Evolutionary conservation across 2,888 invertebrate genomes (phyloP).

Genomic region (Peribatodes rhomboidaria): DNA sequence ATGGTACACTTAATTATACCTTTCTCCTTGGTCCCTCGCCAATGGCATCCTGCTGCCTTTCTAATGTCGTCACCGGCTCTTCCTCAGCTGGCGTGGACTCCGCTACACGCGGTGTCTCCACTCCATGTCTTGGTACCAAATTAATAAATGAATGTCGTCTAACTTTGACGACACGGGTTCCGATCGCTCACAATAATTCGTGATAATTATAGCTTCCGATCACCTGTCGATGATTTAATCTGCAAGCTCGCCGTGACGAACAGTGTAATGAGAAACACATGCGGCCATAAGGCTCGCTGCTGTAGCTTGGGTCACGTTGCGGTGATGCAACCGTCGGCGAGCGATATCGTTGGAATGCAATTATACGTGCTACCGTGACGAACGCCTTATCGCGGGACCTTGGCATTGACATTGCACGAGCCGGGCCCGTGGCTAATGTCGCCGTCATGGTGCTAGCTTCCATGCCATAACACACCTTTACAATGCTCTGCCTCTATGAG

Average conservation of each 20-base stretch:
- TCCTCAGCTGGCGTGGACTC: background rate
- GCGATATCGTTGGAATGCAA: constrained; percentile 80
- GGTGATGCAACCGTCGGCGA: constrained; percentile 67
- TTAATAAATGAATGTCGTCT: background rate
- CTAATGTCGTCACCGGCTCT: background rate
- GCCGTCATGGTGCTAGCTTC: constrained; percentile 42
- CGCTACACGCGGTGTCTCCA: too few species aligned
- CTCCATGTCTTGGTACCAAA: background rate
- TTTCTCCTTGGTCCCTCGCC: background rate
- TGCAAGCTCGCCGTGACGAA: constrained; percentile 48
- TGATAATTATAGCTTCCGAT: constrained; percentile 8
- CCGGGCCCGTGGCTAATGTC: constrained; percentile 35
- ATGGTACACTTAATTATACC: background rate
- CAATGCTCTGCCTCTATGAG: background rate
- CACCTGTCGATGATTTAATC: constrained; percentile 45
- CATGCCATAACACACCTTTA: constrained; percentile 21
- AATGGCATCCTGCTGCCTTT: background rate
- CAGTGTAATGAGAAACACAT: constrained; percentile 43
- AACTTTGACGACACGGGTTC: background rate
- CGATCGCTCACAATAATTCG: constrained; percentile 7
- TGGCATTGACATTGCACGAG: constrained; percentile 77
- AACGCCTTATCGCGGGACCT: constrained; percentile 77
- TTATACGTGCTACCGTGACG: constrained; percentile 77
- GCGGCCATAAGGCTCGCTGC: constrained; percentile 50
- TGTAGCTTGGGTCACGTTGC: constrained; percentile 67